Percentiles rank a stretch among this genome's conserved stretches.
phyloP scores from a whole-genome alignment of 2,113 vertebrate species.

The Amazona guildingii region DNA sequence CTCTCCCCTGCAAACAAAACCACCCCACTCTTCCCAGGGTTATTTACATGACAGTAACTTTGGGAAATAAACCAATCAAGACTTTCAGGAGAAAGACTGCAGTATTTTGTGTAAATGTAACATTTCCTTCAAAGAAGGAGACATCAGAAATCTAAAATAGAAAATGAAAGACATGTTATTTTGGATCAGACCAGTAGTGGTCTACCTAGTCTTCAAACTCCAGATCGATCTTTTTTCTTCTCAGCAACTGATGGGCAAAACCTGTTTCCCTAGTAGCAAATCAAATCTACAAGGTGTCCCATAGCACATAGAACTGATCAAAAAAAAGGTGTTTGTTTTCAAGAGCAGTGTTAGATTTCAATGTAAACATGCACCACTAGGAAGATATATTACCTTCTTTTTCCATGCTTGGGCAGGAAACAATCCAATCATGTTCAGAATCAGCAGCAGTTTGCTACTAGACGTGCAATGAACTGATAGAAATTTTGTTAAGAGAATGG shows the following conservation, averaged over 20 bases:
- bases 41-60: neutral
- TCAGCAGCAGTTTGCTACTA: neutral
- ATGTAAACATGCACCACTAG: neutral
- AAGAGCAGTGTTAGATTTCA: neutral
- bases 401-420: neutral
- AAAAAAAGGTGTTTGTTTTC: neutral
- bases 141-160: neutral
- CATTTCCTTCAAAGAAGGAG: neutral
- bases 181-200: neutral
- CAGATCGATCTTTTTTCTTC: neutral
- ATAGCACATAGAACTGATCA: neutral
- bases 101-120: neutral
- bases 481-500: neutral
- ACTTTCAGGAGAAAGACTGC: neutral
- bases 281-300: neutral
- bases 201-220: neutral
- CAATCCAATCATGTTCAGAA: neutral
- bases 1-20: neutral
- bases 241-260: neutral
- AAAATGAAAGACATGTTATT: neutral
- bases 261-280: neutral
- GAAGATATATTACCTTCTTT: neutral
- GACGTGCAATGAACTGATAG: accelerated
- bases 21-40: neutral
- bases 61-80: neutral